Base-by-base conservation (phyloP, 2,888 invertebrate genomes). In the Spodoptera exigua region DNA sequence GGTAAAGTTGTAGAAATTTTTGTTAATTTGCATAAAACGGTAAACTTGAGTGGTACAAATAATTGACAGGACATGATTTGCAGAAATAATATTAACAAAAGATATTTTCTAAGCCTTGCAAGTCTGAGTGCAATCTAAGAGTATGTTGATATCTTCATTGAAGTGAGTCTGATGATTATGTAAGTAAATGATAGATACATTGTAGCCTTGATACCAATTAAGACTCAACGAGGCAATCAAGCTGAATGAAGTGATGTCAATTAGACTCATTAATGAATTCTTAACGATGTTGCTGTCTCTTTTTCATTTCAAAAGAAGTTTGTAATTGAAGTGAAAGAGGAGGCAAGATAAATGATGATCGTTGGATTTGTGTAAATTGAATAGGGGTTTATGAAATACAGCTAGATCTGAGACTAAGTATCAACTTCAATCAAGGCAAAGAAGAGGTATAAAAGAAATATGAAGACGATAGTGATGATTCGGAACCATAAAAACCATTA, bases 211-310 rank as follows among this genome's bases (percentile, higher is more conserved):
- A 57, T 51, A 71, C 62, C 69, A 77, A 71, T 77, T 77, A 74
- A 59, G 49, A 52, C 74, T 61, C 78, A 65, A 79, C 77, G 64
- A 79, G 60, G 49, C 80, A 77, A 79, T 77, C 64, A 69, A 77
- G 78, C 71, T 66, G 67, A 77, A 79, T 67, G 79, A 64, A 74
- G 68, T 67, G 80, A 74, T 69, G 80, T 64, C 80, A 77, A 77
- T 77, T 77, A 77, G 63, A 57, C 75, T 74, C 78, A 77, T 74
- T 77, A 77, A 77, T 79, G 66, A 71, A 71, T 61, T 61, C 69
- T 69, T 71, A 79, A 77, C 80, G 53, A 69, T 48, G 49, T 49
- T 44, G 66, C 55, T 61, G 77, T 77, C 75, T 74, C 80, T 74
- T 79, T 77, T 79, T 54, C 49, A 77, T 77, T 77, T 69, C 45